Percentiles rank a stretch among this genome's conserved stretches.
phyloP scores from a whole-genome alignment of 2,797 vertebrate species.

The Tangara arthus region DNA sequence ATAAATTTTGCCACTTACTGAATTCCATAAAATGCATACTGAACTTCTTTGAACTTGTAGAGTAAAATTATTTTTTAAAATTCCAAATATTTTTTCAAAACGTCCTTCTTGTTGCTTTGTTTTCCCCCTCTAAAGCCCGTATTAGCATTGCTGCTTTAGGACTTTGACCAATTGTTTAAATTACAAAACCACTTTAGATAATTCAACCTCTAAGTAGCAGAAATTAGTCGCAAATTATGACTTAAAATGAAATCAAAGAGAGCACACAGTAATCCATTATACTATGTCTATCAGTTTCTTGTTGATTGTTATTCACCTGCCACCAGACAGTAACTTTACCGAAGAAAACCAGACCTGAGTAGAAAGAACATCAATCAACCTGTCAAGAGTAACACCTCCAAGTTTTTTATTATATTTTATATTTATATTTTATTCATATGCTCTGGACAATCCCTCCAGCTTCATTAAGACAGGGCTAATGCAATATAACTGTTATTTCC shows the following conservation, averaged over 20 bases:
- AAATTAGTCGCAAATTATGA: background rate
- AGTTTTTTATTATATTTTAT: background rate
- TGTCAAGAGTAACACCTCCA: background rate
- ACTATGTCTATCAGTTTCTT: background rate
- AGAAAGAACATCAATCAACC: background rate
- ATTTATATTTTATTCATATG: background rate
- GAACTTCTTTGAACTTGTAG: background rate
- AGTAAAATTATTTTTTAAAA: background rate
- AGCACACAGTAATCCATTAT: background rate
- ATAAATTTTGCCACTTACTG: background rate
- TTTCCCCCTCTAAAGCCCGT: fast-evolving
- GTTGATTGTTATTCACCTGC: background rate
- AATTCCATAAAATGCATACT: background rate
- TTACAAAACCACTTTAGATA: background rate
- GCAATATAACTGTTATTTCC: background rate
- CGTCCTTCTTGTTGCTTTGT: background rate
- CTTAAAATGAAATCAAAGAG: background rate
- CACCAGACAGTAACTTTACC: background rate
- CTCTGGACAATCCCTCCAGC: background rate
- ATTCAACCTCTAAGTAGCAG: background rate
- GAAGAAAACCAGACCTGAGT: background rate
- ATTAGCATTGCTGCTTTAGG: background rate
- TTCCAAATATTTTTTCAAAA: background rate
- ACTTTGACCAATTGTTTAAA: background rate
- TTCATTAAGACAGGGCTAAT: background rate